Base-by-base conservation (phyloP, 2,113 vertebrate genomes). In the Glaucidium brasilianum region DNA sequence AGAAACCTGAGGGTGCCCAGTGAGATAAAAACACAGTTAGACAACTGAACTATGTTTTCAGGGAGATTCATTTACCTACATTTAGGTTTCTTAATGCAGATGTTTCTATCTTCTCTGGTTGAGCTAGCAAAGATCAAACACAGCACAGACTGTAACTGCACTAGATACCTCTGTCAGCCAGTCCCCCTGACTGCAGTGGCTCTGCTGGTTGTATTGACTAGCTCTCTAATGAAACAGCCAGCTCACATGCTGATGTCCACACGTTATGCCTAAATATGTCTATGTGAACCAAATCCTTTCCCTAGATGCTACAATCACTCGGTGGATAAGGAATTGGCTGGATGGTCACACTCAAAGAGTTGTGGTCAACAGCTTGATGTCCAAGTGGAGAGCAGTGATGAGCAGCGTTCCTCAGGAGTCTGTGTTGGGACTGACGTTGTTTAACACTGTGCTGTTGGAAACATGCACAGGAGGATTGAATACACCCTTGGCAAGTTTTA, bases 221-320 rank as follows among this genome's bases (percentile, higher is more conserved):
- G 17, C 41, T 10, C 5, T 55, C 22, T 21, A 10, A 20, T 39
- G n/a, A 66, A 74, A 30, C 9, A 89, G 6, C 4, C 43, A 78
- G 22, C 12, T 91, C 41, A 56, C 15, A 8, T 19, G 9, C 22
- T 53, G 32, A 19, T 18, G 6, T 67, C 22, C 41, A 47, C 5
- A 29, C 2, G 13, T 53, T 22, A 20, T 3, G 2, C 14, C 18
- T 73, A 45, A 45, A 45, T 45, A 45, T 45, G 43, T 16, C 16
- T 45, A 45, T 3, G 15, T 59, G 41, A 88, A 53, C 5, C 5
- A 3, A 66, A 63, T 32, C 11, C 14, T 17, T 93, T 71, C 32
- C 35, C 16, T 52, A 16, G 10, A 12, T 4, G 8, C 14, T 16
- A 12, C 0, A 0, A 43, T 25, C 45, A 47, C 45, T 47, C 45